Evolutionary conservation across 2,113 vertebrate species (phyloP).

Genomic region (Anser brachyrhynchus): DNA sequence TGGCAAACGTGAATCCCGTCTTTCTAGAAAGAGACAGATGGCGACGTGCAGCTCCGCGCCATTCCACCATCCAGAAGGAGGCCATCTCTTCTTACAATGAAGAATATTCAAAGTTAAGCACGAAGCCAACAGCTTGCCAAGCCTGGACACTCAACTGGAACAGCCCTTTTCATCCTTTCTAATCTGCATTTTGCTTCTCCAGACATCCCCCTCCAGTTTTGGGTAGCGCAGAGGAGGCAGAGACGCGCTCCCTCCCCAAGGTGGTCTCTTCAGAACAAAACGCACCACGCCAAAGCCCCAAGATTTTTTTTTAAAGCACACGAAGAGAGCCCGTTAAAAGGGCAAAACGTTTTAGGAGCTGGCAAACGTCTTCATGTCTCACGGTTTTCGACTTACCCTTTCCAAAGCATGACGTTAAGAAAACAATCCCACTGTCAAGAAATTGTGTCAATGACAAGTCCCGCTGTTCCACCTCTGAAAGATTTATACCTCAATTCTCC

Average conservation of each 20-base stretch:
- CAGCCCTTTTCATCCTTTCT: not conserved
- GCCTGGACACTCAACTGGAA: not conserved
- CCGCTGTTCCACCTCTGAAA: not conserved
- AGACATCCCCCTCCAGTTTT: not conserved
- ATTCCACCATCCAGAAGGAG: not conserved
- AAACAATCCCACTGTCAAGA: not conserved
- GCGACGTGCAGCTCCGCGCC: not conserved
- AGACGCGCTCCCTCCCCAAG: not conserved
- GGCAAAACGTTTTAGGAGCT: not conserved
- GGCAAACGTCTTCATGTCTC: not conserved
- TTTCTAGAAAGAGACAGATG: not conserved
- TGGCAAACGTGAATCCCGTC: not conserved
- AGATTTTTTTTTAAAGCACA: not conserved
- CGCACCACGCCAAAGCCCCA: fast-evolving
- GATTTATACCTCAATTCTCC: not conserved
- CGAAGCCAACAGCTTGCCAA: not conserved
- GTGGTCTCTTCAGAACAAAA: not conserved
- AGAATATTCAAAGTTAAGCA: not conserved
- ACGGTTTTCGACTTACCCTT: not conserved
- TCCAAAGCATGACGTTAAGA: not conserved
- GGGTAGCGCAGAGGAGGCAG: not conserved
- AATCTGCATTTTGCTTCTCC: not conserved
- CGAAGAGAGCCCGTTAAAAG: not conserved
- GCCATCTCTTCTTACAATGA: not conserved
- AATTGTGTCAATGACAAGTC: not conserved